These are phyloP conservation scores for Otis tarda DNA, from an alignment of 2,113 vertebrate genomes.

Conservation along the genomic window DNA sequence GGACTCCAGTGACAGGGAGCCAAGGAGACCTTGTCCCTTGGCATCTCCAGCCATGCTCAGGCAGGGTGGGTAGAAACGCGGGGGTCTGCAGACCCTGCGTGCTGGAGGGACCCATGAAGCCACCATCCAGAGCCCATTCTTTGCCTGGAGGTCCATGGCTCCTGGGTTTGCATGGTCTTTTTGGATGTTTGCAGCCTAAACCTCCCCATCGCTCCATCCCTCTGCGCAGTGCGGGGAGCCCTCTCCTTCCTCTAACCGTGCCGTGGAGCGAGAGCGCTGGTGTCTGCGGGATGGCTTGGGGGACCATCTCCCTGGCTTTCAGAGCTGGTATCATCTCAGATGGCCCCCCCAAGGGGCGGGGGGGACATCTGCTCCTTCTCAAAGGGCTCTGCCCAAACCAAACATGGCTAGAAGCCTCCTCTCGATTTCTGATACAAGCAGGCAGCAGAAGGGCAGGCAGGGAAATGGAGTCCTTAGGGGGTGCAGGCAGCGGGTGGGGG, in stretches of 20 bases:
- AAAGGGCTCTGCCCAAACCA: background rate
- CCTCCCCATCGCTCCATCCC: background rate
- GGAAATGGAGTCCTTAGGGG: background rate
- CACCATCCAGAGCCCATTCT: accelerated
- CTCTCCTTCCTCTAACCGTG: background rate
- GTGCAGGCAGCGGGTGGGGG: background rate
- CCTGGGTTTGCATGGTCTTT: background rate
- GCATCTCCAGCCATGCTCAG: background rate
- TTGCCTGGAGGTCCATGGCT: background rate
- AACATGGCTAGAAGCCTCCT: background rate
- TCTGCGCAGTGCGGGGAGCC: accelerated
- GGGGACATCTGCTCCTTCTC: background rate
- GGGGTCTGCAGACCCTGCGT: background rate
- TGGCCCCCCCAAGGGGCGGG: no score
- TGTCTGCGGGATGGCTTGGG: accelerated
- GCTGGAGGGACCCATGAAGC: background rate
- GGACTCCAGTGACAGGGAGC: background rate
- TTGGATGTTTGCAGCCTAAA: background rate
- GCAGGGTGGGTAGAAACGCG: accelerated
- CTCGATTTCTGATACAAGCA: accelerated
- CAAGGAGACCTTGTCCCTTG: background rate
- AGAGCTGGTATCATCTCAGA: accelerated
- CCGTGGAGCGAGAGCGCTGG: accelerated
- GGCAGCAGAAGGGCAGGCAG: background rate
- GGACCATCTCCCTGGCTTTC: background rate